Evolutionary conservation across 2,797 vertebrate species (phyloP).

Genomic region (Macroramphosus scolopax): DNA sequence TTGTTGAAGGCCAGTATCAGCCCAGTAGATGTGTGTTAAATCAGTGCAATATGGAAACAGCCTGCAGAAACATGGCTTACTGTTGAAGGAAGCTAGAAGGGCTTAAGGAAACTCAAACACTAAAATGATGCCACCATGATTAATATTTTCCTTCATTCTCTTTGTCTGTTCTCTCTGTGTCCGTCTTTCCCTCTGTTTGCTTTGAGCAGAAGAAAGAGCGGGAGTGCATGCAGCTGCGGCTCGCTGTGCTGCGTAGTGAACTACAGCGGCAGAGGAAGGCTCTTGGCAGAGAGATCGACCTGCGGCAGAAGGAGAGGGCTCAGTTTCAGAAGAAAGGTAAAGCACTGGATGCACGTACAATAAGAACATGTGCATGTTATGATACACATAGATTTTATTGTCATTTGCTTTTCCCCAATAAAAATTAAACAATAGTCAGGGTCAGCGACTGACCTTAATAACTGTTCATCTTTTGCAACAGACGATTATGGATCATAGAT

Average conservation of each 20-base stretch:
- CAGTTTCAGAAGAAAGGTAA: conserved; percentile 87
- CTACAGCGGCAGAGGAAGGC: conserved; percentile 93
- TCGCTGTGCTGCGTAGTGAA: conserved; percentile 90
- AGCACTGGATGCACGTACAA: background rate
- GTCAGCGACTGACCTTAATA: too few relatives aligned
- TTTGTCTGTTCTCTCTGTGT: conserved; percentile 15
- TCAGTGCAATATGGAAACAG: conserved; percentile 17
- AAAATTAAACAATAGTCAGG: too few relatives aligned
- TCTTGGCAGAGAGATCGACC: conserved; percentile 85
- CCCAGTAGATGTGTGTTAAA: conserved; percentile 20
- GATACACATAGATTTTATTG: too few relatives aligned
- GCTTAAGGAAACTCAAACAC: conserved; percentile 37
- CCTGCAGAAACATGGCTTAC: conserved; percentile 23
- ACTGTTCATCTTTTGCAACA: too few relatives aligned
- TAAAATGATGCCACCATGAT: conserved; percentile 10
- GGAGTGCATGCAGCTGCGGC: conserved; percentile 92
- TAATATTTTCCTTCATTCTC: conserved; percentile 23
- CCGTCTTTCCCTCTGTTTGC: background rate
- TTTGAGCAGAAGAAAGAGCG: conserved; percentile 89
- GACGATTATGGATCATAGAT: too few relatives aligned
- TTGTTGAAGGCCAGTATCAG: conserved; percentile 19
- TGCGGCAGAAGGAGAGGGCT: conserved; percentile 83
- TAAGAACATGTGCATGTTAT: background rate
- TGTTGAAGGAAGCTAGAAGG: conserved; percentile 25
- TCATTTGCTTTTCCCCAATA: too few relatives aligned